Conservation (phyloP, 2,113 vertebrate genomes). For the Nothocercus nigrocapillus region DNA sequence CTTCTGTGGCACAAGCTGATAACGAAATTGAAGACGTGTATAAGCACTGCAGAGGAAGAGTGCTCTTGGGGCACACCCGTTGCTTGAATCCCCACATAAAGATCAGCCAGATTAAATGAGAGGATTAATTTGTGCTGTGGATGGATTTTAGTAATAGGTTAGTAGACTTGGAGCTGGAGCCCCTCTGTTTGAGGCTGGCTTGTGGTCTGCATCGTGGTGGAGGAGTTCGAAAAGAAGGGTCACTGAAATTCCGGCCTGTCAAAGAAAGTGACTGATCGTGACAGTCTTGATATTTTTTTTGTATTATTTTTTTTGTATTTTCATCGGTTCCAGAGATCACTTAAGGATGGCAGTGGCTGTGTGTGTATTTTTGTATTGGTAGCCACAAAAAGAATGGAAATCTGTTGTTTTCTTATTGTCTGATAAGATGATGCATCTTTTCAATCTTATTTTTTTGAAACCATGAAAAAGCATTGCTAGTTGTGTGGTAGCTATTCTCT, state of each 20-base stretch:
- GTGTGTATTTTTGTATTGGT: not conserved
- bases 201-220: fast-evolving
- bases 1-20: not conserved
- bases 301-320: not conserved
- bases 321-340: not conserved
- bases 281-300: not conserved
- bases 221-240: not conserved
- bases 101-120: not conserved
- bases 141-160: not conserved
- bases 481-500: not conserved
- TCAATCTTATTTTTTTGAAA: not conserved
- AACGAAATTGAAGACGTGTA: fast-evolving
- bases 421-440: not conserved
- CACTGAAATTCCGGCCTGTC: not conserved
- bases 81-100: not conserved
- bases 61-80: not conserved
- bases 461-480: not conserved
- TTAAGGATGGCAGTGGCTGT: not conserved
- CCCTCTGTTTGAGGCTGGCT: not conserved
- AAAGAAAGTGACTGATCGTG: not conserved
- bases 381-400: not conserved
- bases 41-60: not conserved
- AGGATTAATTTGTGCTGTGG: not conserved
- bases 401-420: not conserved
- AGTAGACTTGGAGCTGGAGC: not conserved